These are phyloP conservation scores for Ferrisia virgata DNA, from an alignment of 2,888 invertebrate species.

Conservation along the genomic window DNA sequence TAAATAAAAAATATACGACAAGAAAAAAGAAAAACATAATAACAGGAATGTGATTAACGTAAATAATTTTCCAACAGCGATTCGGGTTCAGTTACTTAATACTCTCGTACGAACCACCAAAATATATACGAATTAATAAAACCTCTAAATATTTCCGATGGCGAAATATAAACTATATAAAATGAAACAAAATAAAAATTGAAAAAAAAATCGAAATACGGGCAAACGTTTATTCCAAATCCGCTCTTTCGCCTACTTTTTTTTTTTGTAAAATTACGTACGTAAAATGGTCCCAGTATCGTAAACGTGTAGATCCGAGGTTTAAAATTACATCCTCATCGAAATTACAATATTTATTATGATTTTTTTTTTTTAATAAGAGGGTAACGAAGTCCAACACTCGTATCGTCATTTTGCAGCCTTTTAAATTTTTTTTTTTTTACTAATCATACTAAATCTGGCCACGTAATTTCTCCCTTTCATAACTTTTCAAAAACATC, in stretches of 20 bases:
- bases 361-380: not conserved
- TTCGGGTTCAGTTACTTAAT: not conserved
- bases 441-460: no score
- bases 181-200: not conserved
- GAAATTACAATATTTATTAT: not conserved
- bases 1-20: not conserved
- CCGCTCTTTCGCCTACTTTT: not conserved
- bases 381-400: not conserved
- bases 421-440: no score
- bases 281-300: slow-evolving; percentile 37
- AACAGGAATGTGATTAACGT: not conserved
- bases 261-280: slow-evolving; percentile 24
- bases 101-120: no score
- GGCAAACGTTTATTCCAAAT: not conserved
- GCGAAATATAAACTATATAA: not conserved
- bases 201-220: not conserved
- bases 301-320: not conserved
- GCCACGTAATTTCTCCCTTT: no score
- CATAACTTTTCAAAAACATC: not conserved
- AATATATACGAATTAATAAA: not conserved
- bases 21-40: not conserved
- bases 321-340: not conserved
- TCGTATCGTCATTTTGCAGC: not conserved
- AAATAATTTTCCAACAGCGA: not conserved
- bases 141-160: not conserved